Percentiles rank a stretch among this genome's conserved stretches.
phyloP scores from a whole-genome alignment of 2,113 vertebrate genomes.

The Petaurus breviceps region DNA sequence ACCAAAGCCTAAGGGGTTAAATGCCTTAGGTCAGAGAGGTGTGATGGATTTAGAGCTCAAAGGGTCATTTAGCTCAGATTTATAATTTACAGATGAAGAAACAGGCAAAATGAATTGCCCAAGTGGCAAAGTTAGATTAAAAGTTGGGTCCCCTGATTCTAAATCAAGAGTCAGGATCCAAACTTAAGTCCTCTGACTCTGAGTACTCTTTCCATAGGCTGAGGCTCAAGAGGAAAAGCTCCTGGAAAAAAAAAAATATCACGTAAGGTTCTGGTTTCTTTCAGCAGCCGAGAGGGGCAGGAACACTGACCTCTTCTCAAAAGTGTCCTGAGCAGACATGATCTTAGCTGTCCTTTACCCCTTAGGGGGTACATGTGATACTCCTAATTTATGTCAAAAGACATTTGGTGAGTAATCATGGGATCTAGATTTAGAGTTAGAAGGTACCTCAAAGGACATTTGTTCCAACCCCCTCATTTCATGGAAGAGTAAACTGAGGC shows the following conservation, averaged over 20 bases:
- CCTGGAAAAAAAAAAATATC: background rate
- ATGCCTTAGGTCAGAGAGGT: background rate
- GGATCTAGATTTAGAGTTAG: background rate
- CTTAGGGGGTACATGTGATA: background rate
- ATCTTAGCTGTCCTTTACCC: no score
- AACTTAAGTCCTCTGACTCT: background rate
- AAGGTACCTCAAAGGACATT: background rate
- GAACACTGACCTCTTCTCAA: background rate
- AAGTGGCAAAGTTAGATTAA: background rate
- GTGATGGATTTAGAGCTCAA: background rate
- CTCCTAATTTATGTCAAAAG: background rate
- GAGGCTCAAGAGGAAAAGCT: background rate
- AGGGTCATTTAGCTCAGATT: background rate
- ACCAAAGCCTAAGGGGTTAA: background rate
- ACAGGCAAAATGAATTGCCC: background rate
- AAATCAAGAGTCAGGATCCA: background rate
- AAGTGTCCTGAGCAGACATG: background rate
- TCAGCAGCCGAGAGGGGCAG: background rate
- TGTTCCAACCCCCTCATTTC: background rate
- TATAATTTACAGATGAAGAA: background rate
- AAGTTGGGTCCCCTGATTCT: background rate
- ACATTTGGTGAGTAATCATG: background rate
- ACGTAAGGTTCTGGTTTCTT: background rate
- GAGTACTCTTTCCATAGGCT: background rate
- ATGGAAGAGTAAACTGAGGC: background rate